Conservation (phyloP, 2,888 invertebrate species). For the Amblyjoppa proteus region DNA sequence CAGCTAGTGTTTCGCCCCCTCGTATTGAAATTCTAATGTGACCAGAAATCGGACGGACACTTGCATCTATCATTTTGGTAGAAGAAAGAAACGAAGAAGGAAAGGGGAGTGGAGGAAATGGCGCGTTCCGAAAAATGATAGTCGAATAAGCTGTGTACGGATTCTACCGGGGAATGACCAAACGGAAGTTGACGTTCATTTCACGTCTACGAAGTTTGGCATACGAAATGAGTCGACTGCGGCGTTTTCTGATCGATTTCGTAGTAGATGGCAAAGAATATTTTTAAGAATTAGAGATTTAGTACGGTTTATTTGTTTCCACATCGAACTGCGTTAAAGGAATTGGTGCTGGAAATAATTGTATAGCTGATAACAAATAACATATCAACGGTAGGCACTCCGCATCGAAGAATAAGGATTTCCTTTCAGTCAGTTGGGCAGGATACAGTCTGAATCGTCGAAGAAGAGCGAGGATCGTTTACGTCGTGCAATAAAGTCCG, state of each 20-base stretch:
- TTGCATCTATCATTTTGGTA: slow-evolving; percentile 66
- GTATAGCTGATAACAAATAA: too few species aligned
- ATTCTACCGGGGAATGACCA: slow-evolving; percentile 43
- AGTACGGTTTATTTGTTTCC: neutral
- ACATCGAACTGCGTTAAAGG: neutral
- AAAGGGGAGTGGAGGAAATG: slow-evolving; percentile 52
- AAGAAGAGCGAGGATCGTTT: slow-evolving; percentile 68
- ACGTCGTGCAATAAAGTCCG: slow-evolving; percentile 76
- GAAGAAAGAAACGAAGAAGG: slow-evolving; percentile 43
- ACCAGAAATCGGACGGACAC: slow-evolving; percentile 61
- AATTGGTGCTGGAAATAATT: neutral
- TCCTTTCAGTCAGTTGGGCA: slow-evolving; percentile 76
- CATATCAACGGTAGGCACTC: neutral
- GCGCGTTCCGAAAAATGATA: slow-evolving; percentile 62
- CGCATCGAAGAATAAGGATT: slow-evolving; percentile 70
- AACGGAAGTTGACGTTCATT: slow-evolving; percentile 53
- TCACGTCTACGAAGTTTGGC: slow-evolving; percentile 35
- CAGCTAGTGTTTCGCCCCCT: neutral
- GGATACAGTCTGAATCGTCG: slow-evolving; percentile 29
- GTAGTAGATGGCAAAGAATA: neutral
- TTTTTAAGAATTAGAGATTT: neutral
- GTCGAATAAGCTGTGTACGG: slow-evolving; percentile 58
- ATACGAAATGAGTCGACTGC: slow-evolving; percentile 39
- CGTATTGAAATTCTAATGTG: slow-evolving; percentile 73
- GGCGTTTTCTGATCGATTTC: slow-evolving; percentile 4